Conservation (phyloP, 2,113 vertebrate genomes). For the Oreochromis niloticus region DNA sequence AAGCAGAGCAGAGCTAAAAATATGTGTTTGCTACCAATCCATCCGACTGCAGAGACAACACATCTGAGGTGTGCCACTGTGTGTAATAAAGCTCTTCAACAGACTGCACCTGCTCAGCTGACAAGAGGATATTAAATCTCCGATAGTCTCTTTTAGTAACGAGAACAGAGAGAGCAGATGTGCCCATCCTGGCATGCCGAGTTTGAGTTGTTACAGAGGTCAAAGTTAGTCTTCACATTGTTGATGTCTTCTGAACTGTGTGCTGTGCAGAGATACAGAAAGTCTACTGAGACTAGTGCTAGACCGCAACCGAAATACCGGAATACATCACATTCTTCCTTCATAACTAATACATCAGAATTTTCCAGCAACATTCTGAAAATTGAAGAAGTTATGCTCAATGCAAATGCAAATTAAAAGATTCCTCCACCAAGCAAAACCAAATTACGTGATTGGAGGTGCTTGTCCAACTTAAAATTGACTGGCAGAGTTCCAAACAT, state of each 20-base stretch:
- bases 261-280: neutral
- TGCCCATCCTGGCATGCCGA: neutral
- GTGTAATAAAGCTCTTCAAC: neutral
- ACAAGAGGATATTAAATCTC: conserved; percentile 32
- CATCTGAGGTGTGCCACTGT: neutral
- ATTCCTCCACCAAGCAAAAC: neutral
- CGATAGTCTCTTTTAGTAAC: neutral
- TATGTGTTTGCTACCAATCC: conserved; percentile 12
- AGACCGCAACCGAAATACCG: neutral
- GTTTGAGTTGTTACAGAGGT: neutral
- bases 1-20: conserved; percentile 12
- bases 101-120: conserved; percentile 8
- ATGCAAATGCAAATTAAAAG: neutral
- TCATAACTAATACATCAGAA: neutral
- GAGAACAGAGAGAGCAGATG: conserved; percentile 3
- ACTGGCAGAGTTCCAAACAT: neutral
- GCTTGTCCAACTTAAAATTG: neutral
- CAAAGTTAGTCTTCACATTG: neutral
- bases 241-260: neutral
- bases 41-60: neutral
- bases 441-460: neutral
- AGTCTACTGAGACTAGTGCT: neutral
- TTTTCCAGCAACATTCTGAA: neutral
- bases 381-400: neutral
- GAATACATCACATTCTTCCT: neutral